Evolutionary conservation across 2,797 vertebrate species (phyloP), one percentile per base, ranked within the genome.

Genomic region (Apogon hyalosoma): DNA sequence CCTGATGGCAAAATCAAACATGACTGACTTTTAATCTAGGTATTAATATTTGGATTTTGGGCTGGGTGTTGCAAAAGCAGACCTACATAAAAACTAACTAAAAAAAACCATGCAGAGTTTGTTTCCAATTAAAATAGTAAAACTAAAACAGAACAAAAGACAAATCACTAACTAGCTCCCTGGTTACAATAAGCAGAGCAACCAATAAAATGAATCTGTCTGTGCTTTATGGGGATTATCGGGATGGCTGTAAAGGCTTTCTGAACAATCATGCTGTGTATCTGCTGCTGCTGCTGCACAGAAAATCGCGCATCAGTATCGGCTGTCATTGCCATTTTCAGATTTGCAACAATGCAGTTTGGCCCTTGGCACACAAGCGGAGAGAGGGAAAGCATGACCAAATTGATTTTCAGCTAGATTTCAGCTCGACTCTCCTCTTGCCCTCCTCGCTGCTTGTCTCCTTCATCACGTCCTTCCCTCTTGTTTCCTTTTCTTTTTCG

Each of bases 331-430:
- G 73, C 39, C 79, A 33, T 75, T 82, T 80, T 54, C 70, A 74
- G 60, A 69, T 79, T 39, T 66, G 62, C 64, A 79, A 77, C 80
- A 79, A 75, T 70, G 77, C 67, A 63, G 75, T 65, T 50, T 63
- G 63, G 62, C 74, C 79, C 43, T 60, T 45, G 57, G 74, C 64
- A 63, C 63, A 70, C 68, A 73, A 62, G 9, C 54, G 54, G 61
- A 36, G 50, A 49, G 48, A 61, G 42, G 62, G 58, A n/a, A 41
- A 61, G 81, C 56, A 12, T 47, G 67, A 66, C 24, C 46, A 64
- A 60, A 86, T 87, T 80, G 84, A 86, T 88, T 88, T 89, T 83
- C 65, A 71, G 80, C 74, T 87, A 72, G 72, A 80, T 84, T 86
- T 82, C 82, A 78, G 58, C 50, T 70, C 64, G 47, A 0, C 51